Conservation (phyloP, 92 coral and sea anemone genomes). For the Micromussa lordhowensis region DNA sequence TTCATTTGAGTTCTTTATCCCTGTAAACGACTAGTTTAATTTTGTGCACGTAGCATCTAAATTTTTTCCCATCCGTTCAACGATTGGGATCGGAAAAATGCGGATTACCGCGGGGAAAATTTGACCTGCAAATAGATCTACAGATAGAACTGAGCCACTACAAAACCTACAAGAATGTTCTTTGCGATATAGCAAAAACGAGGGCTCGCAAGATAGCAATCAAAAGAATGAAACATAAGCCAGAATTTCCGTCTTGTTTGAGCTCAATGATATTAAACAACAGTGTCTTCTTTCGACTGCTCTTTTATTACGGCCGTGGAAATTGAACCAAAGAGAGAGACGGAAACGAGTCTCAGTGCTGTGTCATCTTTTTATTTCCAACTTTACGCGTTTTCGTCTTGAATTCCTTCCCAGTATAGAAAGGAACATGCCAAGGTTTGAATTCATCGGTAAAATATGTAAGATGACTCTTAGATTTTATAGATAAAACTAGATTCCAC, state of each 20-base stretch:
- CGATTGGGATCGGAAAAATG: slow-evolving; percentile 9
- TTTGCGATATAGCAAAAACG: not conserved
- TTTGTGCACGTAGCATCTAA: not conserved
- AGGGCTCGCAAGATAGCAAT: not conserved
- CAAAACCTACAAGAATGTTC: slow-evolving; percentile 8
- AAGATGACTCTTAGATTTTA: slow-evolving; percentile 31
- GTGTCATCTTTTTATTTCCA: not conserved
- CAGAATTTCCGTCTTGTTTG: slow-evolving; percentile 17
- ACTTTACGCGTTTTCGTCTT: not conserved
- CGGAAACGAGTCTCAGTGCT: not conserved
- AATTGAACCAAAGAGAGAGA: not conserved
- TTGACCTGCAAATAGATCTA: not conserved
- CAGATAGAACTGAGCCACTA: slow-evolving; percentile 3
- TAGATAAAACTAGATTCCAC: slow-evolving; percentile 32
- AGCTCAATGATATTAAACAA: slow-evolving; percentile 1
- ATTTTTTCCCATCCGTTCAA: slow-evolving; percentile 6
- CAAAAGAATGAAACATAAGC: slow-evolving; percentile 24
- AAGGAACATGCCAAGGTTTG: not conserved
- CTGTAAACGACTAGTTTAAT: not conserved
- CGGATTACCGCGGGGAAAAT: slow-evolving; percentile 12
- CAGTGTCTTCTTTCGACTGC: not conserved
- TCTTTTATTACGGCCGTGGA: not conserved
- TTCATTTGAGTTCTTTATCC: not conserved
- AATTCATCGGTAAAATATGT: slow-evolving; percentile 19
- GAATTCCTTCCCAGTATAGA: slow-evolving; percentile 2